Conservation (phyloP, 2,888 invertebrate species). For the Apodemia mormo region DNA sequence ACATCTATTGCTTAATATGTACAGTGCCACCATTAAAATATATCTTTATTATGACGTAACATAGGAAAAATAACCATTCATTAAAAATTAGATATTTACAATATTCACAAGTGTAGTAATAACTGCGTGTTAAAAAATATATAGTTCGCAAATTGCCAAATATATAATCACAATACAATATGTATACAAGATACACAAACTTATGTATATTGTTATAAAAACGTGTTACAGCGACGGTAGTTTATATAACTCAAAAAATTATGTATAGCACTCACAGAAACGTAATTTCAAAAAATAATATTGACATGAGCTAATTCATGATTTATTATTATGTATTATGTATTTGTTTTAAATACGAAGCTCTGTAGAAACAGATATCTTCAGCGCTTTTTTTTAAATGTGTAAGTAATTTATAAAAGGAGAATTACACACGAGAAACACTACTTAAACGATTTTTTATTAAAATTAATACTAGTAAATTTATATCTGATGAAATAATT, state of each 20-base stretch:
- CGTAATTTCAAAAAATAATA: not conserved
- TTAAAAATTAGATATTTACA: not conserved
- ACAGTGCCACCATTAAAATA: not conserved
- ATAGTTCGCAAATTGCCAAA: constrained; percentile 14
- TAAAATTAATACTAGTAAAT: no score
- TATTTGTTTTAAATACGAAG: no score
- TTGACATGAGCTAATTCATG: not conserved
- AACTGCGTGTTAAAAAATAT: constrained; percentile 13
- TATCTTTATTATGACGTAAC: not conserved
- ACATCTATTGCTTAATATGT: not conserved
- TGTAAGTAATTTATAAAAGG: no score
- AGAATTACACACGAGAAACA: no score
- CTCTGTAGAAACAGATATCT: no score
- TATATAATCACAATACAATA: constrained; percentile 37
- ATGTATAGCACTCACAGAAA: constrained; percentile 12
- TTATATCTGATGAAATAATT: no score
- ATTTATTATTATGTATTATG: no score
- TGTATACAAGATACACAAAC: constrained; percentile 62
- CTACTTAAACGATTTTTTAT: no score
- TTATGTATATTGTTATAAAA: constrained; percentile 52
- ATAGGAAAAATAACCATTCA: not conserved
- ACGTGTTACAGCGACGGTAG: not conserved
- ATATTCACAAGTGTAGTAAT: constrained; percentile 16
- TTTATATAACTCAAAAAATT: constrained; percentile 13
- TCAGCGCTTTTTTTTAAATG: no score